Conservation (phyloP, 2,113 vertebrate species). For the Cyprinodon brontotheroides region DNA sequence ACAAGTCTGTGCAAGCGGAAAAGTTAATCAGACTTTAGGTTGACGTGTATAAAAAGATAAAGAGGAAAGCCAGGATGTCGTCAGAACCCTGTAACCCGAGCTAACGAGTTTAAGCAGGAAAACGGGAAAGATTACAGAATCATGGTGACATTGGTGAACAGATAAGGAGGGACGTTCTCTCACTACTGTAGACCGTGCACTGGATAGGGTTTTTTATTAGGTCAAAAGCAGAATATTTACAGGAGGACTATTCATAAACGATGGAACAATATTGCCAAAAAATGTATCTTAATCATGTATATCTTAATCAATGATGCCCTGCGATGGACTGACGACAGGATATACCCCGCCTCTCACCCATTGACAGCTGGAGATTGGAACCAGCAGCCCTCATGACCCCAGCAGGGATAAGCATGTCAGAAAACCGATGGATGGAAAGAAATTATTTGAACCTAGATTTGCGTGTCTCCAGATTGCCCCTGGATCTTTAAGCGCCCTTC, state of each 20-base stretch:
- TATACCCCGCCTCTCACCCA: too few species aligned
- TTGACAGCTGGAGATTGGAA: too few species aligned
- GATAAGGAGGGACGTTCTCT: background rate
- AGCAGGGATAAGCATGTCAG: too few species aligned
- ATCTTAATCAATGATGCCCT: too few species aligned
- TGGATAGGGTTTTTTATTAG: background rate
- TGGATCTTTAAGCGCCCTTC: too few species aligned
- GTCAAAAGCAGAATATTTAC: background rate
- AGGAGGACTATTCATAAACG: background rate
- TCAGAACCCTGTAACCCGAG: background rate
- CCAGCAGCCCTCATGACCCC: too few species aligned
- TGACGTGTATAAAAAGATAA: background rate
- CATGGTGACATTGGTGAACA: background rate
- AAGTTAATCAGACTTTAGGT: background rate
- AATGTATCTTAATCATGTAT: too few species aligned
- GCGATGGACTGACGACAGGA: too few species aligned
- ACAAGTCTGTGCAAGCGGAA: background rate
- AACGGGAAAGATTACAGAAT: background rate
- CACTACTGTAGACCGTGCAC: too few species aligned
- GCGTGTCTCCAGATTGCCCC: too few species aligned
- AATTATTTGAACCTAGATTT: too few species aligned
- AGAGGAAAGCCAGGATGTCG: background rate
- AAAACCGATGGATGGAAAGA: too few species aligned
- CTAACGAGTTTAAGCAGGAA: background rate
- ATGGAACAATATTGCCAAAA: background rate